Evolutionary conservation across 2,797 vertebrate genomes (phyloP).

Genomic region (Melopsittacus undulatus): DNA sequence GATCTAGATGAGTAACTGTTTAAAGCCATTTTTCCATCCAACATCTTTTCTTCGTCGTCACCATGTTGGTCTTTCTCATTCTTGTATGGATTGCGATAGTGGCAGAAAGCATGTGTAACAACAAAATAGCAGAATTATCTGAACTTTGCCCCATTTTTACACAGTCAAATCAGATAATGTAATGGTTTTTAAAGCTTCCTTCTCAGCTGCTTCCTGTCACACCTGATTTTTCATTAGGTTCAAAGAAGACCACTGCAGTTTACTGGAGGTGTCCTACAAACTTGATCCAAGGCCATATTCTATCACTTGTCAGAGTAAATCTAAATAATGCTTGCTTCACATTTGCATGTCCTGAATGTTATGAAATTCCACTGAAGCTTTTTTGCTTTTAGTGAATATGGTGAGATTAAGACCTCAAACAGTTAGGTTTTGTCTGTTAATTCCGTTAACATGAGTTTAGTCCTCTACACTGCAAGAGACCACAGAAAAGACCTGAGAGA

Average conservation of each 20-base stretch:
- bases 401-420: neutral
- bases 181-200: neutral
- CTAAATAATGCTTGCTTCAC: neutral
- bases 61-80: conserved; percentile 47
- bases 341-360: neutral
- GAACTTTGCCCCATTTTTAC: neutral
- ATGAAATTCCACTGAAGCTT: neutral
- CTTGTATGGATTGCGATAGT: neutral
- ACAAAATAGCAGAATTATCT: neutral
- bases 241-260: neutral
- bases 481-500: neutral
- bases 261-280: neutral
- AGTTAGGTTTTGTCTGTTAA: neutral
- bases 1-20: neutral
- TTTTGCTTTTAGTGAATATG: neutral
- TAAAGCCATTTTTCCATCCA: neutral
- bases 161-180: neutral
- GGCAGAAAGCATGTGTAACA: conserved; percentile 27
- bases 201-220: neutral
- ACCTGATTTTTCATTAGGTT: neutral
- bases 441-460: neutral
- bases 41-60: neutral
- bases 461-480: neutral
- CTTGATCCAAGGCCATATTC: neutral
- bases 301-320: neutral